Evolutionary conservation across 1,140 invertebrate species (phyloP).

Genomic region (Armadillidium nasatum): DNA sequence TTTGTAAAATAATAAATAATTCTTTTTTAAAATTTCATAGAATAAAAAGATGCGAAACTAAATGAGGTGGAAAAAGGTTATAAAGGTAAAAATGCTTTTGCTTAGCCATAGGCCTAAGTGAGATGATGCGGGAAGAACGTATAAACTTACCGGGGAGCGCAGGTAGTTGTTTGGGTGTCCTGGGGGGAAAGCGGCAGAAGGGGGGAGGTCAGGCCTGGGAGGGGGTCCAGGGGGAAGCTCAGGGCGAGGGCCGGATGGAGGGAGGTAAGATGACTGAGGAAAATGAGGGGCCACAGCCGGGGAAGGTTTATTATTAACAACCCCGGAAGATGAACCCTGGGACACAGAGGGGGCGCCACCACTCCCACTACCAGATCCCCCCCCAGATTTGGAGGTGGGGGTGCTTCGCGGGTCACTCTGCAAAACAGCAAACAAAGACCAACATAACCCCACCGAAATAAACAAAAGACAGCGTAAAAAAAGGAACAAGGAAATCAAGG

Average conservation of each 20-base stretch:
- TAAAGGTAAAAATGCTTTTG: no score
- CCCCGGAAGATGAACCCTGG: constrained; percentile 26
- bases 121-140: not conserved
- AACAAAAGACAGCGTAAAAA: not conserved
- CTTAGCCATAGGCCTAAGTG: not conserved
- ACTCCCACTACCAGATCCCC: constrained; percentile 22
- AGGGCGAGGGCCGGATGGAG: constrained; percentile 33
- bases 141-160: constrained; percentile 41
- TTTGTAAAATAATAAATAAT: no score
- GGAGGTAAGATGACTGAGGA: constrained; percentile 37
- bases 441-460: constrained; percentile 31
- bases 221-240: constrained; percentile 33
- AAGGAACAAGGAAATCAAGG: not conserved
- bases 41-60: no score
- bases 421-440: constrained; percentile 35
- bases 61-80: no score
- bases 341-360: constrained; percentile 27
- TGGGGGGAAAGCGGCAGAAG: constrained; percentile 34
- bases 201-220: constrained; percentile 36
- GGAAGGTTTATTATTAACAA: constrained; percentile 18
- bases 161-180: constrained; percentile 39
- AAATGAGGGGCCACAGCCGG: constrained; percentile 34
- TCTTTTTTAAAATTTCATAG: no score
- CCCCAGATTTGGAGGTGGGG: constrained; percentile 32
- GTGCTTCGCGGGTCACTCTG: constrained; percentile 40